Conservation (phyloP, 1,140 invertebrate genomes). For the Choristoneura fumiferana region DNA sequence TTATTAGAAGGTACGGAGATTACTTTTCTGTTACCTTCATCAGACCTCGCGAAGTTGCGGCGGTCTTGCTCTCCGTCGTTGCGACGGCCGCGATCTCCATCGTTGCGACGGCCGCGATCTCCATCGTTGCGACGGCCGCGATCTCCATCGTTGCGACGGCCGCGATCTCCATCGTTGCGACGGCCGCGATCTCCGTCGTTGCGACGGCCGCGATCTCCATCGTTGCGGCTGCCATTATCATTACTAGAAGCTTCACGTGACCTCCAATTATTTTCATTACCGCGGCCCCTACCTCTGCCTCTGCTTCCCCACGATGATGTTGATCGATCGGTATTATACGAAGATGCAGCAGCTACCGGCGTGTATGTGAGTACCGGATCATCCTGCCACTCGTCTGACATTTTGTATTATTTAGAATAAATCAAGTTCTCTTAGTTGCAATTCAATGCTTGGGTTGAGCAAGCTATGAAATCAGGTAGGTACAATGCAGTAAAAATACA, state of each 20-base stretch:
- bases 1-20: conserved; percentile 56
- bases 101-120: too few species aligned
- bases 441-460: too few species aligned
- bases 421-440: too few species aligned
- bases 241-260: conserved; percentile 25
- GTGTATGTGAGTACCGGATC: neutral
- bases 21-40: conserved; percentile 48
- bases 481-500: too few species aligned
- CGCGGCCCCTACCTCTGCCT: conserved; percentile 29
- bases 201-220: conserved; percentile 5
- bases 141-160: conserved; percentile 20
- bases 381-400: conserved; percentile 9
- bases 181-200: too few species aligned
- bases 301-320: neutral
- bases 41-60: conserved; percentile 28
- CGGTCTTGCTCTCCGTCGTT: conserved; percentile 19
- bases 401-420: too few species aligned
- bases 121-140: too few species aligned
- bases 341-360: neutral
- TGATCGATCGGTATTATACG: neutral
- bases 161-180: neutral
- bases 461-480: too few species aligned
- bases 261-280: conserved; percentile 46
- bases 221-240: conserved; percentile 11
- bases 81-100: conserved; percentile 13